phyloP scores from a whole-genome alignment of 2,797 vertebrate genomes.

The Arremon aurantiirostris region DNA sequence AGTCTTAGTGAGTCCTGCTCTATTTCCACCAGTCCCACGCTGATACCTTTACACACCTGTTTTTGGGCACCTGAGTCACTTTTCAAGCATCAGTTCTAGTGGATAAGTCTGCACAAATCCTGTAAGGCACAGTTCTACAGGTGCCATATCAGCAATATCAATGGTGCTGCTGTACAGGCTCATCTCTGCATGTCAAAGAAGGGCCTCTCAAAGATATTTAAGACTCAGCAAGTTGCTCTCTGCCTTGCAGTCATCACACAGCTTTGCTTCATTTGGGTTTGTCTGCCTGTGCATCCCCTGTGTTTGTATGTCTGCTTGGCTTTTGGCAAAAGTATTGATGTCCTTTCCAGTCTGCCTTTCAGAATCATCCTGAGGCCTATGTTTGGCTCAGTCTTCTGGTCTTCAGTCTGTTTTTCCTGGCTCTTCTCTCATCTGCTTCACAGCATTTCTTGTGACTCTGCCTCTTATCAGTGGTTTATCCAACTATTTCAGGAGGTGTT shows the following conservation, averaged over 20 bases:
- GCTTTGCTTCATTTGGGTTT: not conserved
- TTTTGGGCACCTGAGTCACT: not conserved
- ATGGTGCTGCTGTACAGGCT: not conserved
- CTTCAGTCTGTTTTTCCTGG: not conserved
- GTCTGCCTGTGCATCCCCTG: not conserved
- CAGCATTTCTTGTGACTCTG: not conserved
- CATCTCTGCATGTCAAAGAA: not conserved
- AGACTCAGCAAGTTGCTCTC: not conserved
- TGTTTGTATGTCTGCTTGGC: not conserved
- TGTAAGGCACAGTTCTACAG: not conserved
- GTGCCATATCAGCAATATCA: not conserved
- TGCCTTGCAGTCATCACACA: not conserved
- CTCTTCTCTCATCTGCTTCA: not conserved
- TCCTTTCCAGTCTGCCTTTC: not conserved
- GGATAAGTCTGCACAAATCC: not conserved
- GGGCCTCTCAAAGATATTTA: not conserved
- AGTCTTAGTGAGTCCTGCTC: not conserved
- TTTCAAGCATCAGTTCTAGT: not conserved
- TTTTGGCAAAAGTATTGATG: not conserved
- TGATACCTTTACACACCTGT: not conserved
- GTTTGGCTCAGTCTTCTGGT: not conserved
- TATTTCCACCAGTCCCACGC: not conserved
- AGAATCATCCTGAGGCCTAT: not conserved
- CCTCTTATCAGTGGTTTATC: not conserved
- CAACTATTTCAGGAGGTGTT: not conserved